A percentile compares a stretch with the other conserved stretches of the same genome.
These are phyloP conservation scores for Temnothorax nylanderi DNA, from an alignment of 1,140 invertebrate species.

Conservation along the genomic window DNA sequence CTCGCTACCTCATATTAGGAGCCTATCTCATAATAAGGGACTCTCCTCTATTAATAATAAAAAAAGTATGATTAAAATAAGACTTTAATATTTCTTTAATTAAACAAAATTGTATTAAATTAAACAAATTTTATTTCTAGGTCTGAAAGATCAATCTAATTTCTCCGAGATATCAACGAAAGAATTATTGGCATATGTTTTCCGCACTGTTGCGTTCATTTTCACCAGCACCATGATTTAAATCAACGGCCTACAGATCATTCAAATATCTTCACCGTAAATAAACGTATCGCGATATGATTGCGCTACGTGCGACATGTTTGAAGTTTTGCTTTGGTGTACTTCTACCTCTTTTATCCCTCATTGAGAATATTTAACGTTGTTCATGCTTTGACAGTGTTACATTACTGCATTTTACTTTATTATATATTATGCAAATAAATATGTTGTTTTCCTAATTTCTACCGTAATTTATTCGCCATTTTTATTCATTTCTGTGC, in stretches of 20 bases:
- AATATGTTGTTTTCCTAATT: conserved; percentile 75
- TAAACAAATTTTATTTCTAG: not conserved
- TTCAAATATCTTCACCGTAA: not conserved
- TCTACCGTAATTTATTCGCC: not conserved
- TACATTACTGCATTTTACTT: conserved; percentile 75
- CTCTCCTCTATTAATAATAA: not conserved
- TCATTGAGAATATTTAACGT: conserved; percentile 62
- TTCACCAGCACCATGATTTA: not conserved
- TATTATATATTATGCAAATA: conserved; percentile 74
- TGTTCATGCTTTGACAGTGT: conserved; percentile 74
- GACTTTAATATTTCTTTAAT: not conserved
- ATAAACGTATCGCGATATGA: conserved; percentile 1
- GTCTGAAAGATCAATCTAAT: not conserved
- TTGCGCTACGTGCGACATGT: not conserved
- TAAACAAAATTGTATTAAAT: not conserved
- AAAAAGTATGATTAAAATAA: not conserved
- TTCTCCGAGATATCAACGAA: not conserved
- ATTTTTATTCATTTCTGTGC: not conserved
- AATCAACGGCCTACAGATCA: not conserved
- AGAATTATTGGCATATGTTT: conserved; percentile 17
- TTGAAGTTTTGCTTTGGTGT: conserved; percentile 70
- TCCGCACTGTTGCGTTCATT: conserved; percentile 10
- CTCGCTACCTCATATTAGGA: too few relatives aligned
- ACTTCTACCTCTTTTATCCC: conserved; percentile 61
- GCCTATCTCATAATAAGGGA: too few relatives aligned